Base-by-base conservation (phyloP, 1,140 invertebrate species). In the Micrasema minimum region DNA sequence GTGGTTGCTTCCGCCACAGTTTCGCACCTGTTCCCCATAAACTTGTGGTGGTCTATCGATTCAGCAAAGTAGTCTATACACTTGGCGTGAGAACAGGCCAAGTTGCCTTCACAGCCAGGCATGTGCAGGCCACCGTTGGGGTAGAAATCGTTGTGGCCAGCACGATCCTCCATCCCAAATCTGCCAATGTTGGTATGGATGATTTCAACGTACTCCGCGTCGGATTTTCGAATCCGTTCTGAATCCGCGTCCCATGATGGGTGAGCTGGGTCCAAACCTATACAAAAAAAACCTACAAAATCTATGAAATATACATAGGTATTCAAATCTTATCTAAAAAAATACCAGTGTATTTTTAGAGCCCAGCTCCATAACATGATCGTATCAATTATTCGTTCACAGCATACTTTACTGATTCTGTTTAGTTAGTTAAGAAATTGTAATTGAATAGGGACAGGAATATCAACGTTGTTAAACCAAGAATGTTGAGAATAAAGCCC, bases 181-280 rank as follows among this genome's bases (percentile, higher is more conserved):
- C 83, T 43, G 7, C 83, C 85, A 2, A 81, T 85, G 75, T 90
- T 88, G 0, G 91, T 91, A 71, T 93, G 91, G 57, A 93, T 89
- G 0, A 89, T 86, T 79, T 92, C 89, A 0, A 92, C 90, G 66
- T 90, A 89, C 4, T 45, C 61, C 0, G 87, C 91, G 77, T 90
- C 89, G 12, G 74, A 78, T n/a, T 74, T 69, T 7, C 77, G 78
- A 66, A 80, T 71, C 6, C 69, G 31, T 10, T 78, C 70, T 1
- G 67, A 55, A 46, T 78, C 79, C 12, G 65, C 66, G 18, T 74
- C 72, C 80, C 80, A 91, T 10, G 79, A 75, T 12, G 89, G 89
- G 14, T 85, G 81, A 6, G 90, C 90, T 11, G 89, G 88, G 79
- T 92, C 90, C 73, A 91, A 77, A 38, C 88, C 89, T 83, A 26